A percentile compares a stretch with the other conserved stretches of the same genome.
Evolutionary conservation across 2,797 vertebrate species (phyloP).

Genomic region (Gymnocypris eckloni): DNA sequence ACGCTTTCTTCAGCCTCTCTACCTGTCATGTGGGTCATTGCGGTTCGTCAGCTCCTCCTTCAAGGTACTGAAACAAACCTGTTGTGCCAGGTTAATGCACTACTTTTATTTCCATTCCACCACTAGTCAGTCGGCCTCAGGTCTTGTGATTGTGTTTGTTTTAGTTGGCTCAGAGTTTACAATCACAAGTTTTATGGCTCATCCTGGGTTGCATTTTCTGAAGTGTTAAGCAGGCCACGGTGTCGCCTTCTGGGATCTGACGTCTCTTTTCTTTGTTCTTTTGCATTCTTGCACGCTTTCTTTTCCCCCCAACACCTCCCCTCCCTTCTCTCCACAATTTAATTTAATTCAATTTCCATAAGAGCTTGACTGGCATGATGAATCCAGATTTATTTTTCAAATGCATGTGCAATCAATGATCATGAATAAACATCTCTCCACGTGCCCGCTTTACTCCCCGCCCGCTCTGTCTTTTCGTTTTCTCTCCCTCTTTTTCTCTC

Average conservation of each 20-base stretch:
- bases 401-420: constrained; percentile 61
- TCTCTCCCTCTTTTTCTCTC: constrained; percentile 19
- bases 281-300: neutral
- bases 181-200: neutral
- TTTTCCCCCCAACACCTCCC: neutral
- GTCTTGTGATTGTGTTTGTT: neutral
- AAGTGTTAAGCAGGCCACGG: neutral
- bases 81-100: neutral
- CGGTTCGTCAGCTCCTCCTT: constrained; percentile 77
- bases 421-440: constrained; percentile 47
- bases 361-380: constrained; percentile 45
- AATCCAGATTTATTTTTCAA: constrained; percentile 51
- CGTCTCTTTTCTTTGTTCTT: constrained; percentile 15
- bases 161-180: neutral
- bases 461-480: constrained; percentile 49
- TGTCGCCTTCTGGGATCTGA: constrained; percentile 14
- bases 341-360: constrained; percentile 63
- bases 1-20: constrained; percentile 67
- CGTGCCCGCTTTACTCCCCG: constrained; percentile 37
- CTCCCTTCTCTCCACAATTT: constrained; percentile 58
- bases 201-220: neutral
- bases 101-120: neutral
- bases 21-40: constrained; percentile 63
- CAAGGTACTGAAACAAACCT: constrained; percentile 72
- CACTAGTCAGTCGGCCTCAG: neutral